Evolutionary conservation across 2,797 vertebrate species (phyloP), one percentile per base, ranked within the genome.

Genomic region (Leptoclinus maculatus): DNA sequence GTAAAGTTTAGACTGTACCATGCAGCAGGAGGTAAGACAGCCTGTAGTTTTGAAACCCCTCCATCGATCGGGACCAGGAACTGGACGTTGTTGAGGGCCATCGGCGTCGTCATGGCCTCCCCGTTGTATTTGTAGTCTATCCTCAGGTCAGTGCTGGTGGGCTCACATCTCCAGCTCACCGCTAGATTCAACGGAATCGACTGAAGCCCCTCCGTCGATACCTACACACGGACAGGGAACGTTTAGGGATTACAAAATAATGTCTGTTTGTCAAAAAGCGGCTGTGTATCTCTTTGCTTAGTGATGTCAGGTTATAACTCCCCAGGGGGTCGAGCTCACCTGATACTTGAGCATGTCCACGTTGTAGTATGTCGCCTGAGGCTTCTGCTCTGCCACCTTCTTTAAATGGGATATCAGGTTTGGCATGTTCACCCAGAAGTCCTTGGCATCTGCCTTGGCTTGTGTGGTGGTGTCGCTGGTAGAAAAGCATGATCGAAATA

Each of bases 351-450:
- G 96, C 98, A 99, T 99, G 92, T 99, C 98, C 91, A 99, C 98
- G 25, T 99, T 99, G 88, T 99, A 99, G 94, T 99, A 99, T 0
- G 98, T 99, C 51, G 98, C 98, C 84, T 98, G 97, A 1, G 98
- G 98, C 83, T 99, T 99, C 95, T 99, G 98, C 88, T 99, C 98
- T 0, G 98, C 95, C 79, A 99, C 98, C 94, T 99, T 99, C 94
- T 99, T 99, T 66, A 99, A 91, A 81, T 99, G 98, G 71, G 95
- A 94, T 95, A 99, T 99, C 92, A 99, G 93, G 92, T 97, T 99
- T 95, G 98, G 97, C 98, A 99, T 99, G 91, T 99, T 99, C 85
- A 99, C 98, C 98, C 98, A 99, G 95, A 99, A 99, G 92, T 99
- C 97, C 95, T 97, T 99, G 27, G 95, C 86, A 78, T 91, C 95